phyloP scores from a whole-genome alignment of 2,113 vertebrate genomes.

The Fulmarus glacialis region DNA sequence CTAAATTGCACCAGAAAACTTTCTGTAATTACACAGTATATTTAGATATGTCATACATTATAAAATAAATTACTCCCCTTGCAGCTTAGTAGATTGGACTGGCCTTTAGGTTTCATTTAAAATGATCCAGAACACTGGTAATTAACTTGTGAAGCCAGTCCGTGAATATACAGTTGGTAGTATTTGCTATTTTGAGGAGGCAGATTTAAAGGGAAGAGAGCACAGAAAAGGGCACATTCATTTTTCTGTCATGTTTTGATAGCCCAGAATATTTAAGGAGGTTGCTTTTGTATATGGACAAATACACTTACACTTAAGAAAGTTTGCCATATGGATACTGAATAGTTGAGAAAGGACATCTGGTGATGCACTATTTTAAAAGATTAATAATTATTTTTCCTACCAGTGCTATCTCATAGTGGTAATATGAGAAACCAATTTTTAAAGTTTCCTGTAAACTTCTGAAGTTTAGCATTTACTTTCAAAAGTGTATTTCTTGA shows the following conservation, averaged over 20 bases:
- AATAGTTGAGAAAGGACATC: background rate
- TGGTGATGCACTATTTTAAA: background rate
- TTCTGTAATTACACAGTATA: background rate
- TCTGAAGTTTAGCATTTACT: background rate
- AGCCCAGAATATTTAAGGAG: background rate
- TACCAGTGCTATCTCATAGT: background rate
- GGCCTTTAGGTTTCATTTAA: conserved; percentile 6
- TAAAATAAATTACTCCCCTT: background rate
- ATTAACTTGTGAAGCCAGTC: background rate
- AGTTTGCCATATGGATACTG: background rate
- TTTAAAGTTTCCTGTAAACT: background rate
- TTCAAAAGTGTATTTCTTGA: background rate
- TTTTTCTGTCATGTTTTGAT: conserved; percentile 25
- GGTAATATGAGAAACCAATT: background rate
- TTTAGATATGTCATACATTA: background rate
- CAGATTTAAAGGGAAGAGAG: conserved; percentile 12
- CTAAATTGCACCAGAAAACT: background rate
- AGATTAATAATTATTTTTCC: background rate
- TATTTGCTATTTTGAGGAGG: background rate
- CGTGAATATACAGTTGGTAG: background rate
- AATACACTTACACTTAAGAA: background rate
- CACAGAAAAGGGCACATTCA: background rate
- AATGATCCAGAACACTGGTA: background rate
- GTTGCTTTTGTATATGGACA: background rate
- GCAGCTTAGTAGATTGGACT: background rate